Conservation (phyloP, 2,797 vertebrate genomes). For the Chrosomus eos region DNA sequence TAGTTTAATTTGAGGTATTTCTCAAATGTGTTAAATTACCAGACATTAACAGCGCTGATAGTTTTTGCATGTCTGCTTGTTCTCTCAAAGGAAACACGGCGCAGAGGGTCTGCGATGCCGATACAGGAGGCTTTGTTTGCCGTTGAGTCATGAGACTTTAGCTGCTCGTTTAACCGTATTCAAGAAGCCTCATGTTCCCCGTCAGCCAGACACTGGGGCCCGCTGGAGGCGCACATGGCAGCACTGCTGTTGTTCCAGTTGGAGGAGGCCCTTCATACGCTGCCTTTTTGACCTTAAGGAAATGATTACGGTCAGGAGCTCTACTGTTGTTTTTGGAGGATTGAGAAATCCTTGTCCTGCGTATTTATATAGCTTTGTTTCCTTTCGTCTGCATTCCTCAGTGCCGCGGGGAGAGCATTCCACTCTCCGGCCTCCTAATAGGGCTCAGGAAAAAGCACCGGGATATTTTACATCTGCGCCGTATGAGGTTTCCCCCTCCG, state of each 20-base stretch:
- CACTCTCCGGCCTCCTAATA: constrained; percentile 53
- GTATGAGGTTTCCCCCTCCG: constrained; percentile 40
- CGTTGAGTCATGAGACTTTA: constrained; percentile 29
- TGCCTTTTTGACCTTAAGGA: constrained; percentile 61
- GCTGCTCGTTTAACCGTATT: constrained; percentile 46
- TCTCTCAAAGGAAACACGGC: constrained; percentile 17
- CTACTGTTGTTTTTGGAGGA: constrained; percentile 51
- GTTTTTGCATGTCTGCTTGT: constrained; percentile 22
- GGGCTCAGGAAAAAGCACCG: constrained; percentile 50
- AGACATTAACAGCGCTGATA: neutral
- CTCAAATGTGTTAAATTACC: neutral
- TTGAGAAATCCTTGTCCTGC: constrained; percentile 52
- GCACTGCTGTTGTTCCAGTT: constrained; percentile 56
- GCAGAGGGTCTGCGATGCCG: constrained; percentile 23
- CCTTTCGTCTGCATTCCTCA: constrained; percentile 61
- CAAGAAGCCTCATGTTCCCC: constrained; percentile 47
- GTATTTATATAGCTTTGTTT: constrained; percentile 62
- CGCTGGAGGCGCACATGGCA: constrained; percentile 47
- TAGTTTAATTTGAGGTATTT: neutral
- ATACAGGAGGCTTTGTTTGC: constrained; percentile 51
- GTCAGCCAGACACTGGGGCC: constrained; percentile 50
- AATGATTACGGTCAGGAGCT: constrained; percentile 61
- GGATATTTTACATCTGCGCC: constrained; percentile 56
- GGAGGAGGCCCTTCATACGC: constrained; percentile 55
- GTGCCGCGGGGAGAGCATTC: constrained; percentile 56